phyloP scores from a whole-genome alignment of 2,888 invertebrate species.

The Reticulitermes lucifugus region DNA sequence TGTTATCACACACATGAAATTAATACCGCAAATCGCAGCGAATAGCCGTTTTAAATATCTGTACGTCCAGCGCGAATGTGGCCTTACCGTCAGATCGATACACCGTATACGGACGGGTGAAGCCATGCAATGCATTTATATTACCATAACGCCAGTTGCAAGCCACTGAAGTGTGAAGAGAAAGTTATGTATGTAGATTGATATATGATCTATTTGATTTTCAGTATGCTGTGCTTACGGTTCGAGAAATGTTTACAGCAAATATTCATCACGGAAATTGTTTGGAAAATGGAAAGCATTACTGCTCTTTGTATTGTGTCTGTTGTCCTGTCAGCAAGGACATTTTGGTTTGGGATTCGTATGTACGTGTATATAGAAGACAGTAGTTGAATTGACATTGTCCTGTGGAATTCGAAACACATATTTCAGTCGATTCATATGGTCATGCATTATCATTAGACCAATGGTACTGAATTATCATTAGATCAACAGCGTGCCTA shows the following conservation, averaged over 20 bases:
- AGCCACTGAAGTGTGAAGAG: neutral
- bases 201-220: slow-evolving; percentile 21
- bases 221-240: neutral
- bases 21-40: neutral
- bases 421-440: neutral
- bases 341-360: neutral
- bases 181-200: slow-evolving; percentile 13
- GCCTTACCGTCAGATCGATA: neutral
- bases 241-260: neutral
- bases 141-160: neutral
- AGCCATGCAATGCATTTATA: neutral
- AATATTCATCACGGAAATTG: slow-evolving; percentile 8
- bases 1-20: neutral
- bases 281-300: slow-evolving; percentile 4
- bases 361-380: neutral
- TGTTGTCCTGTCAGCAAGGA: neutral
- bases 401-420: neutral
- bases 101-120: neutral
- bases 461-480: neutral
- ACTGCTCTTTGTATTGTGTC: neutral
- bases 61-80: neutral
- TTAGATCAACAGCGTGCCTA: neutral
- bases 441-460: neutral
- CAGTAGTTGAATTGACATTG: neutral
- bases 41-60: slow-evolving; percentile 20